phyloP scores from a whole-genome alignment of 2,888 invertebrate species.

The Cheiracanthium punctorium region DNA sequence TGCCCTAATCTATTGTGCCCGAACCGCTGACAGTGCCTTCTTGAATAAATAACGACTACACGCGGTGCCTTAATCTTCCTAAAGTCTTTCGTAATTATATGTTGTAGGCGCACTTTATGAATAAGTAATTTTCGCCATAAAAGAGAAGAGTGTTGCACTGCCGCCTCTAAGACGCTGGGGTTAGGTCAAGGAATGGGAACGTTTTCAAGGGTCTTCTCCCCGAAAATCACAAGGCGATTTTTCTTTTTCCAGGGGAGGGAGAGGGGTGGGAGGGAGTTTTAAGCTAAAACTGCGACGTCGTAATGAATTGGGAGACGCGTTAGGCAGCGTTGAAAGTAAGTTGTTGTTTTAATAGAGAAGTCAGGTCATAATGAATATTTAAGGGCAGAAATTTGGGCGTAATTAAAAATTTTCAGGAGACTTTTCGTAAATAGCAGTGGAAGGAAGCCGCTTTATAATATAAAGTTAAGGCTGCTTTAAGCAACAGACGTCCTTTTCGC shows the following conservation, averaged over 20 bases:
- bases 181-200: conserved; percentile 56
- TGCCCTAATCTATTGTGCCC: conserved; percentile 61
- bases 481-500: neutral
- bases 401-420: neutral
- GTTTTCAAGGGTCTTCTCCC: conserved; percentile 21
- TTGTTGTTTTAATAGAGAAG: conserved; percentile 28
- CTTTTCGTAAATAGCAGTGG: neutral
- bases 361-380: conserved; percentile 55
- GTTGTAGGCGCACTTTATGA: conserved; percentile 68
- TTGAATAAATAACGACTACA: conserved; percentile 66
- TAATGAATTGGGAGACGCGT: conserved; percentile 5
- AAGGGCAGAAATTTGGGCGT: conserved; percentile 23
- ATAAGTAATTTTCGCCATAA: conserved; percentile 58
- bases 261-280: conserved; percentile 2
- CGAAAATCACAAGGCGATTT: conserved; percentile 46
- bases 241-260: too few species aligned
- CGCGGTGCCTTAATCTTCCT: conserved; percentile 53
- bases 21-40: conserved; percentile 52
- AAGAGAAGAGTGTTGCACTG: conserved; percentile 29
- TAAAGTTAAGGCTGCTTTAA: neutral
- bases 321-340: conserved; percentile 3
- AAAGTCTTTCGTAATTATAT: conserved; percentile 66
- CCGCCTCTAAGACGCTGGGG: conserved; percentile 18
- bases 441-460: neutral
- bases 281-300: conserved; percentile 9